These are phyloP conservation scores for Coenobita brevimanus DNA, from an alignment of 1,140 invertebrate species.

Conservation along the genomic window DNA sequence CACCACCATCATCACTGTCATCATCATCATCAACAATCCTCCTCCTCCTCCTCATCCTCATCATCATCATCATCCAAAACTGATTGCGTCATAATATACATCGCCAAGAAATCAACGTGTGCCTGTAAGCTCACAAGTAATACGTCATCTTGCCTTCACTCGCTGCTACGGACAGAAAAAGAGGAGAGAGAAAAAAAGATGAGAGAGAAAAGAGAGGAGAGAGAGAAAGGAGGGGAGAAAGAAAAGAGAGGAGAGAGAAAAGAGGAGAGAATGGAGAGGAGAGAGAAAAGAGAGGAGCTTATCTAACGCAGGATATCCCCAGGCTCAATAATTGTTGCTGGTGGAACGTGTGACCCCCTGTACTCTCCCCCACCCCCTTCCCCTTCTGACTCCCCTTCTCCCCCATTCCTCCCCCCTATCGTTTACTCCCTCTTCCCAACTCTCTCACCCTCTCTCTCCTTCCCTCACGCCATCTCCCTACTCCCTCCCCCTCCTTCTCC, in stretches of 20 bases:
- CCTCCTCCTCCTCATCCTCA: too few relatives aligned
- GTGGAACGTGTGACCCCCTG: background rate
- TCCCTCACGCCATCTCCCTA: background rate
- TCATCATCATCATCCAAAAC: too few relatives aligned
- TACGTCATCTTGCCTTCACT: background rate
- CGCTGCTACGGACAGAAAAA: background rate
- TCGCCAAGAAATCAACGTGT: background rate
- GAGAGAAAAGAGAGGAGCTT: too few relatives aligned
- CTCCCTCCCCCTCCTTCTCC: background rate
- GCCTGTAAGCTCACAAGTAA: background rate
- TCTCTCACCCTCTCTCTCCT: background rate
- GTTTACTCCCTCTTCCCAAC: background rate
- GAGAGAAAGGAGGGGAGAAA: background rate
- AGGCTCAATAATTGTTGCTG: too few relatives aligned
- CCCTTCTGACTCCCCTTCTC: background rate
- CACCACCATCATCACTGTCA: too few relatives aligned
- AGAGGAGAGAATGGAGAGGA: background rate
- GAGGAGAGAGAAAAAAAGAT: background rate
- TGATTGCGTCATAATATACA: too few relatives aligned
- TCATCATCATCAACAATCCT: too few relatives aligned
- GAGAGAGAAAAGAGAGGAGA: background rate
- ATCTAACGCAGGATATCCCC: too few relatives aligned
- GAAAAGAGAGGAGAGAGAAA: background rate
- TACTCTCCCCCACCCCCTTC: background rate
- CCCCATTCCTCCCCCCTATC: slow-evolving; percentile 10